phyloP scores from a whole-genome alignment of 2,113 vertebrate genomes.

The Leucopternis melanops region DNA sequence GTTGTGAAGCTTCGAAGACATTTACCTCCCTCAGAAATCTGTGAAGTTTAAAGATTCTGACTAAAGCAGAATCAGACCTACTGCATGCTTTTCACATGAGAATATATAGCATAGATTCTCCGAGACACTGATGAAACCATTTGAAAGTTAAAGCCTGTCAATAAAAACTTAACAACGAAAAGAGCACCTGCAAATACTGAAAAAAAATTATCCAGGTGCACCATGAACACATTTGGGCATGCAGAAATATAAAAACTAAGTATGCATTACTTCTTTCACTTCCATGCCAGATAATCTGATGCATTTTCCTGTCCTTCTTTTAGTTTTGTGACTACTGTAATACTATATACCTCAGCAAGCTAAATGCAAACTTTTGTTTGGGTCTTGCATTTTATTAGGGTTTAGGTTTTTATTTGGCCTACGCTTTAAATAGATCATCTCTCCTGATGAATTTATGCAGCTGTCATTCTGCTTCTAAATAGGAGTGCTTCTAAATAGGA shows the following conservation, averaged over 20 bases:
- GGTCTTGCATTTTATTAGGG: neutral
- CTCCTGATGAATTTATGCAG: neutral
- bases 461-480: neutral
- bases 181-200: neutral
- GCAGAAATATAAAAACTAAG: neutral
- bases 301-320: neutral
- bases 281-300: neutral
- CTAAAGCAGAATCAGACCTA: neutral
- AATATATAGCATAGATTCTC: neutral
- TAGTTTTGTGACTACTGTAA: neutral
- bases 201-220: neutral
- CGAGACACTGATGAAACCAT: neutral
- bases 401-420: neutral
- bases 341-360: neutral
- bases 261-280: neutral
- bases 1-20: neutral
- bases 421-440: neutral
- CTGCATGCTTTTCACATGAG: neutral
- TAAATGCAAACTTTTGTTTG: neutral
- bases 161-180: neutral
- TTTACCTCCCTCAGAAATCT: neutral
- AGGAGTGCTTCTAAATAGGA: neutral
- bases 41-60: neutral
- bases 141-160: neutral
- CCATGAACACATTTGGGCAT: neutral